Conservation (phyloP, 2,113 vertebrate genomes). For the Parus major region DNA sequence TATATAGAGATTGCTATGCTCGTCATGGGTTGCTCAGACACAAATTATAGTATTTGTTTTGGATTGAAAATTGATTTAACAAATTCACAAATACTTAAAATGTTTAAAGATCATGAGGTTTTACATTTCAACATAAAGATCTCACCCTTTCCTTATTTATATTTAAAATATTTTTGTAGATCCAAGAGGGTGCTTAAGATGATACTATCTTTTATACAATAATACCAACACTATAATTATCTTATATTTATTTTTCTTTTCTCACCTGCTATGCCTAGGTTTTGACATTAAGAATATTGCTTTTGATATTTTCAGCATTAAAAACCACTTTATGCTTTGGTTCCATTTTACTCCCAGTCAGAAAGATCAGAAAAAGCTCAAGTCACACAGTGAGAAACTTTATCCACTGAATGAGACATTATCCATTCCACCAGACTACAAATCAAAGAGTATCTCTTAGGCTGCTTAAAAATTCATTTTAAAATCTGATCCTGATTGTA, state of each 20-base stretch:
- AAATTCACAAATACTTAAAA: not conserved
- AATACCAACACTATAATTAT: constrained; percentile 56
- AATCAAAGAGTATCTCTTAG: constrained; percentile 99
- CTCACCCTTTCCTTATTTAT: not conserved
- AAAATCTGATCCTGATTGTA: constrained; percentile 99
- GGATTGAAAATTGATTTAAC: not conserved
- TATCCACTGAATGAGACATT: constrained; percentile 98
- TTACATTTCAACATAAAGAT: not conserved
- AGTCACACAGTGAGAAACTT: constrained; percentile 88
- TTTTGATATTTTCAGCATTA: constrained; percentile 83
- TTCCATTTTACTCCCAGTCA: constrained; percentile 83
- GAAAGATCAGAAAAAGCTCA: constrained; percentile 86
- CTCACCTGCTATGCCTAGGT: constrained; percentile 66
- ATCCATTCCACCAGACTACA: constrained; percentile 95
- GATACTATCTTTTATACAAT: not conserved
- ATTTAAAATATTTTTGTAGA: not conserved
- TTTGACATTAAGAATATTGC: constrained; percentile 80
- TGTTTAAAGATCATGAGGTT: not conserved
- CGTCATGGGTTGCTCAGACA: not conserved
- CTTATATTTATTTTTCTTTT: constrained; percentile 77
- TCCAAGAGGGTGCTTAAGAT: not conserved
- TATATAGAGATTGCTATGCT: not conserved
- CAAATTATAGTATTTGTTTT: not conserved
- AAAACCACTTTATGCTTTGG: constrained; percentile 80
- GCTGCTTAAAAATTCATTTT: constrained; percentile 99